Conservation (phyloP, 2,888 invertebrate genomes). For the Steinernema hermaphroditum region DNA sequence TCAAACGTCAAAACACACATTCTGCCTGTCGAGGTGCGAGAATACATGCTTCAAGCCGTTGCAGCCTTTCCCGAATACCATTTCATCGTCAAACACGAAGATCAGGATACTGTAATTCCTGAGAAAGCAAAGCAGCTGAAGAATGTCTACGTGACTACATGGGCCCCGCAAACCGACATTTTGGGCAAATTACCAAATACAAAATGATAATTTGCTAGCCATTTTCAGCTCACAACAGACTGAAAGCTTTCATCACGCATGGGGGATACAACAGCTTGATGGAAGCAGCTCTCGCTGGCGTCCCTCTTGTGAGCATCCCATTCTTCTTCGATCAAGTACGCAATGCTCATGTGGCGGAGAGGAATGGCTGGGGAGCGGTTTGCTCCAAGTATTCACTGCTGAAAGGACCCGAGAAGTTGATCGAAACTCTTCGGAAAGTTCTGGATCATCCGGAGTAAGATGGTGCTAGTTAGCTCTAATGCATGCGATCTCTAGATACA, state of each 20-base stretch:
- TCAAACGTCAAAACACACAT: constrained; percentile 30
- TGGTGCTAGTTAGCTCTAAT: too few relatives aligned
- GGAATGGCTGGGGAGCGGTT: constrained; percentile 49
- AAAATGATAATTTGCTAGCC: not conserved
- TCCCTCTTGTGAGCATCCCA: constrained; percentile 53
- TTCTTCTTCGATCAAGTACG: constrained; percentile 58
- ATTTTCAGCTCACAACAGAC: constrained; percentile 47
- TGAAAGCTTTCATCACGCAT: constrained; percentile 56
- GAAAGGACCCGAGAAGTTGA: constrained; percentile 37
- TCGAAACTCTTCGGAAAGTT: constrained; percentile 39
- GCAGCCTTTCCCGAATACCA: constrained; percentile 33
- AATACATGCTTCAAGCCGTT: constrained; percentile 32
- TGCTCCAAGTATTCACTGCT: constrained; percentile 19
- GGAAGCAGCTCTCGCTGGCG: constrained; percentile 49
- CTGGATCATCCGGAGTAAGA: constrained; percentile 40
- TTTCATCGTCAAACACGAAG: constrained; percentile 44
- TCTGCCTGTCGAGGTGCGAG: constrained; percentile 27
- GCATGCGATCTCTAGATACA: not conserved
- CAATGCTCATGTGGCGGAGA: constrained; percentile 52
- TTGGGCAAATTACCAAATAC: constrained; percentile 34
- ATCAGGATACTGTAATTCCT: constrained; percentile 43
- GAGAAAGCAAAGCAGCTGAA: constrained; percentile 35
- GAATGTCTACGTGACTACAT: constrained; percentile 49
- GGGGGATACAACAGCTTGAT: constrained; percentile 57
- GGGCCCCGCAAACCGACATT: constrained; percentile 56